Evolutionary conservation across 2,113 vertebrate genomes (phyloP).

Genomic region (Gadus chalcogrammus): DNA sequence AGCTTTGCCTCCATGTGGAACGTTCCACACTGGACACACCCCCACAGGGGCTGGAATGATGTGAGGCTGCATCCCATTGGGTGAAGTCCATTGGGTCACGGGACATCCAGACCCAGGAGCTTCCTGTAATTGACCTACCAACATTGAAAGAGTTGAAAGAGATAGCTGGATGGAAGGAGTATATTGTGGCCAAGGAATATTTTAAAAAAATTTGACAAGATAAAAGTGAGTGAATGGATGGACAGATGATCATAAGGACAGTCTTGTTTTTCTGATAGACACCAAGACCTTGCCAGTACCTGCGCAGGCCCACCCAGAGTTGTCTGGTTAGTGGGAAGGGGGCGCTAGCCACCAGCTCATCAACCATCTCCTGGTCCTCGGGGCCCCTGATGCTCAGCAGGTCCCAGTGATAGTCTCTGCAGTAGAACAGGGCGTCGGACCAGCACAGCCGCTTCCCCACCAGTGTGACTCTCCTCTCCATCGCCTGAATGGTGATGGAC

Average conservation of each 20-base stretch:
- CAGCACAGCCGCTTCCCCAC: conserved; percentile 27
- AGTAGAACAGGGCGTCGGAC: conserved; percentile 29
- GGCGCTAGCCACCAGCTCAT: neutral
- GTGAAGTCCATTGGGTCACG: conserved; percentile 15
- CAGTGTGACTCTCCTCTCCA: conserved; percentile 7
- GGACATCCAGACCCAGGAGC: conserved; percentile 42
- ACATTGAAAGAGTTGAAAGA: neutral
- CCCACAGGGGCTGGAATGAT: conserved; percentile 11
- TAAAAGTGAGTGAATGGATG: no score
- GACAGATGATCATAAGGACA: neutral
- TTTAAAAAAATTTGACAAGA: neutral
- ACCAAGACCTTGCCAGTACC: conserved; percentile 9
- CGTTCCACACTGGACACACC: neutral
- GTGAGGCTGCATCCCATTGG: neutral
- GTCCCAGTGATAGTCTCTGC: conserved; percentile 27
- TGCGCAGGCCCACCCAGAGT: conserved; percentile 37
- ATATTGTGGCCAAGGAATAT: neutral
- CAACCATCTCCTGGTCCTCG: conserved; percentile 20
- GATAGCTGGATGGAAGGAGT: neutral
- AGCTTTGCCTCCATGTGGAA: conserved; percentile 9
- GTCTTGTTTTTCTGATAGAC: neutral
- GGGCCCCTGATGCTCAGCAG: conserved; percentile 19
- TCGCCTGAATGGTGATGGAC: neutral
- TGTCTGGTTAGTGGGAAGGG: conserved; percentile 1
- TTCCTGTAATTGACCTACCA: no score